Evolutionary conservation across 2,888 invertebrate genomes (phyloP).

Genomic region (Luffia ferchaultella): DNA sequence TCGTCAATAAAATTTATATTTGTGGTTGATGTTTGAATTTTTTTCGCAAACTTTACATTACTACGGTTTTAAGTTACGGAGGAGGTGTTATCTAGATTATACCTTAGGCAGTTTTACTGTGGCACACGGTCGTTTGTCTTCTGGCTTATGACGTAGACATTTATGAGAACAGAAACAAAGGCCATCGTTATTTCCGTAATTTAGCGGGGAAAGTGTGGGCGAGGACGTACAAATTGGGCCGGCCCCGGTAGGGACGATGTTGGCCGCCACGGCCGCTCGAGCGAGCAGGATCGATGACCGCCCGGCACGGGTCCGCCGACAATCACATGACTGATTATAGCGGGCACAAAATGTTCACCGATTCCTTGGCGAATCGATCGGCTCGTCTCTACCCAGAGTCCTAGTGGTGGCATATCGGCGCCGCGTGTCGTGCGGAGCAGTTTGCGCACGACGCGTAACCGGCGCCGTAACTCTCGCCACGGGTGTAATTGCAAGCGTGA

Average conservation of each 20-base stretch:
- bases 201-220: conserved; percentile 1
- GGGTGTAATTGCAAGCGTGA: conserved; percentile 44
- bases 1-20: too few relatives aligned
- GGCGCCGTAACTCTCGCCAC: conserved; percentile 38
- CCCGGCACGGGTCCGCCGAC: neutral
- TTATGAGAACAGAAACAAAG: too few relatives aligned
- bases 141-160: too few relatives aligned
- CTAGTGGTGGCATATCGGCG: conserved; percentile 1
- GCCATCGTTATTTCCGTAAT: conserved; percentile 5
- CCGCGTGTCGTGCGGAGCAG: conserved; percentile 1
- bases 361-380: too few relatives aligned
- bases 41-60: too few relatives aligned
- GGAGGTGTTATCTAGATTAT: too few relatives aligned
- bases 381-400: conserved; percentile 1
- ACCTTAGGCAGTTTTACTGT: too few relatives aligned
- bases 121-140: too few relatives aligned
- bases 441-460: conserved; percentile 14
- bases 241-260: neutral
- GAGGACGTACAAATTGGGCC: conserved; percentile 3
- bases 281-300: neutral
- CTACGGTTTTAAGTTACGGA: too few relatives aligned
- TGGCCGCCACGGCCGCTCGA: neutral
- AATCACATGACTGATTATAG: too few relatives aligned
- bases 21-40: too few relatives aligned
- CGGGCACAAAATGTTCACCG: too few relatives aligned